Evolutionary conservation across 2,113 vertebrate genomes (phyloP), one percentile per base, ranked within the genome.

Genomic region (Gymnarchus niloticus): DNA sequence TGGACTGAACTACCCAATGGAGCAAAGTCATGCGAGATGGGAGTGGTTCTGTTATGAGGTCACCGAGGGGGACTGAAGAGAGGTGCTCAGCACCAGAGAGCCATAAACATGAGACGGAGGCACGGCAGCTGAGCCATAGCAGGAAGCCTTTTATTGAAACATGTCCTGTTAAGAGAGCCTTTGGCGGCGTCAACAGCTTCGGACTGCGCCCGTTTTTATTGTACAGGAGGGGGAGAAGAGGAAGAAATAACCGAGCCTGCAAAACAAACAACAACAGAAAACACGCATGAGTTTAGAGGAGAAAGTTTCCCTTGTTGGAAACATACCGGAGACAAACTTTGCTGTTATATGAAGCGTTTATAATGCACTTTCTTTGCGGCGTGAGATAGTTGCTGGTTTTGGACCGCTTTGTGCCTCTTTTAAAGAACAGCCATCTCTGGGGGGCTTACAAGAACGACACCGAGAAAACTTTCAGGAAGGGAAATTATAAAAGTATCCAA

Each of bases 41-140:
- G 91, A 88, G 91, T 89, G 91, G 90, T 90, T 91, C 88, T 87
- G 90, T 91, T 90, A 90, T 92, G 91, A 92, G 91, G 91, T 92
- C 91, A 92, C 90, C 81, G 85, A 69, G 88, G 85, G 88, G 89
- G 88, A 89, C 87, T 87, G 90, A 89, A 87, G 85, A 59, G 87
- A 84, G 84, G 87, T 85, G 78, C 83, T 83, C 57, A 56, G 85
- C 83, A 56, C 83, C 84, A 65, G 84, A 87, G 86, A 87, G 86
- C 85, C 87, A 87, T 85, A 87, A 87, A 88, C 86, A 87, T 82
- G 86, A 85, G 88, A 89, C 73, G 77, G 44, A 54, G 87, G 25
- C 83, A 59, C 37, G 14, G 44, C 61, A 81, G 56, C 84, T 88
- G 56, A 80, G 87, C 85, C 81, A 81, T 69, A 44, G 81, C 83